A percentile compares a stretch with the other conserved stretches of the same genome.
Evolutionary conservation across 2,797 vertebrate species (phyloP).

Genomic region (Poecilia picta): DNA sequence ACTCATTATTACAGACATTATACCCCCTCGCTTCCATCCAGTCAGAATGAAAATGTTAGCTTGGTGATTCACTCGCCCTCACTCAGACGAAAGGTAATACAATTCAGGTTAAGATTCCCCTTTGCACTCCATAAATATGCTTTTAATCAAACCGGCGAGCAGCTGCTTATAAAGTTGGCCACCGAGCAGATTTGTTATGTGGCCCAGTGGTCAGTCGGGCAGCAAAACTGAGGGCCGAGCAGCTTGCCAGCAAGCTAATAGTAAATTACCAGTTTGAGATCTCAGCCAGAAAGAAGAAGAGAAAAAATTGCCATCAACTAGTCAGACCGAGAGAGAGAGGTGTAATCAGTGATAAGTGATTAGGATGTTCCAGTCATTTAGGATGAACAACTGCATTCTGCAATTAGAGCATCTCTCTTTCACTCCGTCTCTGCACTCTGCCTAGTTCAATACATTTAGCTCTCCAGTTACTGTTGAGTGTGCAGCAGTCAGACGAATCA

Average conservation of each 20-base stretch:
- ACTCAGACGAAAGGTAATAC: slow-evolving; percentile 26
- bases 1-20: slow-evolving; percentile 59
- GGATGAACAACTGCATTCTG: slow-evolving; percentile 61
- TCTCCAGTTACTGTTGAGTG: slow-evolving; percentile 61
- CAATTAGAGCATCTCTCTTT: slow-evolving; percentile 59
- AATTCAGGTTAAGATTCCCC: slow-evolving; percentile 26
- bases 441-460: slow-evolving; percentile 51
- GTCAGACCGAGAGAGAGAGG: slow-evolving; percentile 46
- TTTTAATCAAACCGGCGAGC: slow-evolving; percentile 34
- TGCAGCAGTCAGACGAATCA: slow-evolving; percentile 27
- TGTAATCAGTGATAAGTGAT: slow-evolving; percentile 73
- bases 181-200: slow-evolving; percentile 40
- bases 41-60: slow-evolving; percentile 30
- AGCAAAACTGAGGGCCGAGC: slow-evolving; percentile 34
- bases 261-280: slow-evolving; percentile 50
- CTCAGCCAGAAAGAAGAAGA: slow-evolving; percentile 18
- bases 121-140: slow-evolving; percentile 40
- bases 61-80: slow-evolving; percentile 29
- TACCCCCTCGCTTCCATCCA: slow-evolving; percentile 51
- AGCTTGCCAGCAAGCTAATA: slow-evolving; percentile 40
- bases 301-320: slow-evolving; percentile 35
- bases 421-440: slow-evolving; percentile 31
- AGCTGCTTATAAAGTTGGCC: slow-evolving; percentile 34
- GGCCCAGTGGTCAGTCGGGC: slow-evolving; percentile 32
- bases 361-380: slow-evolving; percentile 62